These are phyloP conservation scores for Chloropsis hardwickii DNA, from an alignment of 2,113 vertebrate genomes.

Conservation along the genomic window DNA sequence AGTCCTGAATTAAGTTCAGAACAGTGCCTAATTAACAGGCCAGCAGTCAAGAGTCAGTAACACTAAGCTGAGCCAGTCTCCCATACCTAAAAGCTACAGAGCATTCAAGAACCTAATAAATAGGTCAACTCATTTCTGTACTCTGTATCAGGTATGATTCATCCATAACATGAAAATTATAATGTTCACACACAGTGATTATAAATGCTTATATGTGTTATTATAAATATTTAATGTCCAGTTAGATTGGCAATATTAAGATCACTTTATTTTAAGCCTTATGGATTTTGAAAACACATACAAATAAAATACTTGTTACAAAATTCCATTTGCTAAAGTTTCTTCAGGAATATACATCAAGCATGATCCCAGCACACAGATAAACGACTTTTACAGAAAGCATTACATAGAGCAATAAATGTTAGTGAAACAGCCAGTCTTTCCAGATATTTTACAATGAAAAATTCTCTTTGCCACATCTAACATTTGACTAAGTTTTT, in stretches of 20 bases:
- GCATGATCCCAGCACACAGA: conserved; percentile 4
- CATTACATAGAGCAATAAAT: not conserved
- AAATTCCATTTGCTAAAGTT: conserved; percentile 14
- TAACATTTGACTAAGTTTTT: not conserved
- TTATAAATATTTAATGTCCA: not conserved
- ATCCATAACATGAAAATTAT: not conserved
- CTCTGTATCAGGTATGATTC: not conserved
- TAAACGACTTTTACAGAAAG: not conserved
- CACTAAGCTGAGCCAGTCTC: not conserved
- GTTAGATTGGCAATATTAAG: not conserved
- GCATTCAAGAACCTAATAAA: not conserved
- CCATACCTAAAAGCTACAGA: not conserved
- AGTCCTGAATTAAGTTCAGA: not conserved
- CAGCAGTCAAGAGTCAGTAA: not conserved
- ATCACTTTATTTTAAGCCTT: conserved; percentile 43
- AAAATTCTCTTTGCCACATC: not conserved
- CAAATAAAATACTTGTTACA: conserved; percentile 32
- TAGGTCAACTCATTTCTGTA: not conserved
- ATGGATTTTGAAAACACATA: conserved; percentile 29
- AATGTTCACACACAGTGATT: not conserved
- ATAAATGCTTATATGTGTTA: not conserved
- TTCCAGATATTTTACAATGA: not conserved
- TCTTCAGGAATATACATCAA: conserved; percentile 21
- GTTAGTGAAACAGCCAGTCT: not conserved
- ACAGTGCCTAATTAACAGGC: not conserved